Base-by-base conservation (phyloP, 2,888 invertebrate genomes). In the Drosophila birchii region DNA sequence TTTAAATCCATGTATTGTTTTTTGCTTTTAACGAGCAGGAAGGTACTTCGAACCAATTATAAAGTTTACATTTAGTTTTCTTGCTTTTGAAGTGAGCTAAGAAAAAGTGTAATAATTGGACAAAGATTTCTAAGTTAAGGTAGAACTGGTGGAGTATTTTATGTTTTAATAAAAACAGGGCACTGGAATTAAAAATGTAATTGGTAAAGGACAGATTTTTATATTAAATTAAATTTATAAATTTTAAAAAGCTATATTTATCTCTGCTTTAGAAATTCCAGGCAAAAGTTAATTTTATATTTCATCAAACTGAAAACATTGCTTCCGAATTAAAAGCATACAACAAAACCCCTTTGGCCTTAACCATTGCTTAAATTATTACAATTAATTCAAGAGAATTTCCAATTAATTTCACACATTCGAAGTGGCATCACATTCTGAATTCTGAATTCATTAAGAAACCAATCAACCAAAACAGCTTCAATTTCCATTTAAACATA, bases 341-440 rank as follows among this genome's bases (percentile, higher is more conserved):
- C 20, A 51, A 9, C 16, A 5, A 51, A 51, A 23, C 51, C 9
- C 34, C 9, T 20, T 20, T 3, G 11, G 51, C 5, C 16, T 20
- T 16, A 20, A 16, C 29, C 8, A 16, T 20, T 8, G 8, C 34
- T 34, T 16, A 16, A 51, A 53, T 16, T 36, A 23, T 16, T 16
- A 1, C 11, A 53, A 5, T 16, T 53, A 36, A 53, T 53, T 34
- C 51, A 34, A 36, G 34, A 53, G 51, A 23, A 53, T 16, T 34
- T 34, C 20, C 51, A 53, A 53, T 53, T 36, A 53, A 36, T 53
- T 53, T 60, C 38, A 29, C 38, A 64, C 20, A 64, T 51, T 34
- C 23, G 6, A 38, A 23, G 20, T 39, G 29, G 12, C 58, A 38
- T 11, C 57, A 16, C 26, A 45, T 45, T 16, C 5, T 26, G n/a